Percentiles rank a stretch among this genome's conserved stretches.
These are phyloP conservation scores for Onychorhynchus coronatus DNA, from an alignment of 2,113 vertebrate genomes.

Conservation along the genomic window DNA sequence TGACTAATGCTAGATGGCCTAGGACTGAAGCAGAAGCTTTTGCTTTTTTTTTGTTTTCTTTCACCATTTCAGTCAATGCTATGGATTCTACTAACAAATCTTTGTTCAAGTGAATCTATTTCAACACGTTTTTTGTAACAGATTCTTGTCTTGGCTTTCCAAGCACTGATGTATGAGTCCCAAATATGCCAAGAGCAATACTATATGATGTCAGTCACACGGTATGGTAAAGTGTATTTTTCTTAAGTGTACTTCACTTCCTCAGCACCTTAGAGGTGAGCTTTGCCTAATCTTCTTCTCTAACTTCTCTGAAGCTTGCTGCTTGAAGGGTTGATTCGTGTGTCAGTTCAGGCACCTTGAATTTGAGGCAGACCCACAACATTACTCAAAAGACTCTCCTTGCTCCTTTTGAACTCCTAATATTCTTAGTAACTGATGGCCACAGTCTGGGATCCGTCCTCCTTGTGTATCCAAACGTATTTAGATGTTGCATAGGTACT, in stretches of 20 bases:
- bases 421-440: not conserved
- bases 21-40: not conserved
- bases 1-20: not conserved
- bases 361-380: not conserved
- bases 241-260: not conserved
- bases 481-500: not conserved
- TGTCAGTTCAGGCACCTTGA: not conserved
- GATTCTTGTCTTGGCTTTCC: not conserved
- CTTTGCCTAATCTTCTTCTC: not conserved
- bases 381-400: not conserved
- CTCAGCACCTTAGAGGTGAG: not conserved
- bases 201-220: not conserved
- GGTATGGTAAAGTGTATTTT: not conserved
- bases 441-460: not conserved
- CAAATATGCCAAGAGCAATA: not conserved
- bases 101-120: not conserved
- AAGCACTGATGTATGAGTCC: not conserved
- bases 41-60: not conserved
- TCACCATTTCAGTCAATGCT: not conserved
- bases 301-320: not conserved
- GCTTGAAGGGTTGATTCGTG: not conserved
- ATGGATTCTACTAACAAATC: rapidly evolving
- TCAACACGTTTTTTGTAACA: not conserved
- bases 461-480: not conserved
- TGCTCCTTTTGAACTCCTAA: not conserved